Percentiles rank a stretch among this genome's conserved stretches.
phyloP scores from a whole-genome alignment of 2,797 vertebrate genomes.

The Rhinophrynus dorsalis region DNA sequence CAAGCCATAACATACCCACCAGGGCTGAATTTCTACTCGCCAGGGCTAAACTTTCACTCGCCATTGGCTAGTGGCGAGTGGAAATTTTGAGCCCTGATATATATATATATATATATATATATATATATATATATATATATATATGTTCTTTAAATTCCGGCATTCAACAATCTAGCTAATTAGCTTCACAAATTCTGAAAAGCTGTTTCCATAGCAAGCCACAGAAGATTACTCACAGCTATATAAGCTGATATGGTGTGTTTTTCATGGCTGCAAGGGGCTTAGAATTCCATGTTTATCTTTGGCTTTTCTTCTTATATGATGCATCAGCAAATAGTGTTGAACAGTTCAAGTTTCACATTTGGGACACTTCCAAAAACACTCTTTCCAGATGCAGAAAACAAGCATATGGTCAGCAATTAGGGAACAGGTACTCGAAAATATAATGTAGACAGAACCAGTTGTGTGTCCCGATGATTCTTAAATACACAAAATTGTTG shows the following conservation, averaged over 20 bases:
- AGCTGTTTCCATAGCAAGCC: slow-evolving; percentile 42
- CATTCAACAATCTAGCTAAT: slow-evolving; percentile 42
- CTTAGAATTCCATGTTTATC: slow-evolving; percentile 44
- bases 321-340: slow-evolving; percentile 46
- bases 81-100: too few relatives aligned
- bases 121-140: too few relatives aligned
- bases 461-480: slow-evolving; percentile 25
- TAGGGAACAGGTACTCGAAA: slow-evolving; percentile 42
- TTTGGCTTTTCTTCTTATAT: slow-evolving; percentile 47
- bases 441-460: slow-evolving; percentile 20
- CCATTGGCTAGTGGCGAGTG: too few relatives aligned
- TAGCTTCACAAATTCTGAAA: slow-evolving; percentile 42
- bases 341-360: slow-evolving; percentile 47
- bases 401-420: slow-evolving; percentile 39
- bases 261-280: slow-evolving; percentile 44
- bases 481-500: slow-evolving; percentile 18
- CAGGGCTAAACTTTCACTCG: too few relatives aligned
- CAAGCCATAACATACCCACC: too few relatives aligned
- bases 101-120: too few relatives aligned
- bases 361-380: slow-evolving; percentile 38
- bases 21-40: too few relatives aligned
- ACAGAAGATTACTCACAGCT: slow-evolving; percentile 50
- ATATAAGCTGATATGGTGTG: slow-evolving; percentile 47
- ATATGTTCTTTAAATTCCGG: slow-evolving; percentile 39
- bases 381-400: slow-evolving; percentile 46